phyloP scores from a whole-genome alignment of 2,797 vertebrate species.

The Lacerta bilineata region DNA sequence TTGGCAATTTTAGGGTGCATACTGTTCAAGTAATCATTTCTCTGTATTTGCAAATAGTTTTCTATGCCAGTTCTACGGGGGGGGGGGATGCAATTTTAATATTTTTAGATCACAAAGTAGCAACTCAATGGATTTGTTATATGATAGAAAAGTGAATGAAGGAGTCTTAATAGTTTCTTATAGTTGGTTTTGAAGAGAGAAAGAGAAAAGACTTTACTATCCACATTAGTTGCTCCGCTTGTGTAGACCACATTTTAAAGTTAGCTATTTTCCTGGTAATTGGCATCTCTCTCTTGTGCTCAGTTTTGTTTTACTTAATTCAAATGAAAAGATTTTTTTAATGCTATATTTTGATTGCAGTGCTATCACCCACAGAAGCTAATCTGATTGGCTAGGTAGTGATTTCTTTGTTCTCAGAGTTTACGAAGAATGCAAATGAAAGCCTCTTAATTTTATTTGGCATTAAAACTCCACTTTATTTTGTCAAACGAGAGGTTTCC shows the following conservation, averaged over 20 bases:
- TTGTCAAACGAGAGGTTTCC: conserved; percentile 84
- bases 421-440: conserved; percentile 84
- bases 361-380: conserved; percentile 77
- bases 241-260: conserved; percentile 46
- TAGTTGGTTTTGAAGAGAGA: conserved; percentile 35
- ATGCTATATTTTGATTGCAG: conserved; percentile 79
- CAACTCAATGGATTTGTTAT: conserved; percentile 48
- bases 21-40: conserved; percentile 67
- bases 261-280: conserved; percentile 54
- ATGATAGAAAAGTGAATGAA: neutral
- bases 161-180: conserved; percentile 45
- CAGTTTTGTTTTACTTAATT: conserved; percentile 75
- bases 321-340: conserved; percentile 77
- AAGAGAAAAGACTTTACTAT: conserved; percentile 26
- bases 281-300: conserved; percentile 71
- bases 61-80: neutral
- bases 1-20: conserved; percentile 74
- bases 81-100: neutral
- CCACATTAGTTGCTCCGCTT: conserved; percentile 51
- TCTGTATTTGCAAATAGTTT: conserved; percentile 47
- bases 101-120: conserved; percentile 61
- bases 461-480: conserved; percentile 81
- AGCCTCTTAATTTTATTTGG: conserved; percentile 84
- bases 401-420: conserved; percentile 86
- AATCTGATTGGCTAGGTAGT: conserved; percentile 81